Percentiles rank a stretch among this genome's conserved stretches.
These are phyloP conservation scores for Matsumyia berberina DNA, from an alignment of 2,888 invertebrate genomes.

Conservation along the genomic window DNA sequence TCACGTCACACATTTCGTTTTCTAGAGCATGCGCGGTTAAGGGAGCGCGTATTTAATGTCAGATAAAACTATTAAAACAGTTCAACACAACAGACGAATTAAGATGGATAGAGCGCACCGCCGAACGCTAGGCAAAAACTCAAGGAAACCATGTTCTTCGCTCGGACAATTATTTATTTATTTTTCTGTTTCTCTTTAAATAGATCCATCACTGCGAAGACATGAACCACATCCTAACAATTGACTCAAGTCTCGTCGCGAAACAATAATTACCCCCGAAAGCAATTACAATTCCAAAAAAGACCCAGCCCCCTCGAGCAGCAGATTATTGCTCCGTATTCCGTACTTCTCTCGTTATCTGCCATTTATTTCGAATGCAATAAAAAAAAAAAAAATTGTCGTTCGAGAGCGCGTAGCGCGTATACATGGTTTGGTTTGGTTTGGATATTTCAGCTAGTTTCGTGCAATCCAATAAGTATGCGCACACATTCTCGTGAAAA, in stretches of 20 bases:
- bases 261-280: slow-evolving; percentile 10
- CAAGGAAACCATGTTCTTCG: slow-evolving; percentile 9
- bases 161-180: too few relatives aligned
- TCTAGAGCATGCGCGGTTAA: too few relatives aligned
- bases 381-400: slow-evolving; percentile 42
- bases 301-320: neutral
- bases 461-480: slow-evolving; percentile 70
- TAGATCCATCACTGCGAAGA: neutral
- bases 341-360: slow-evolving; percentile 34
- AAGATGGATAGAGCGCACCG: slow-evolving; percentile 29
- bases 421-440: slow-evolving; percentile 28
- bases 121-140: slow-evolving; percentile 4
- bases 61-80: too few relatives aligned
- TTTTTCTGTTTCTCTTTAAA: too few relatives aligned
- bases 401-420: neutral
- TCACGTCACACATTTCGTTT: too few relatives aligned
- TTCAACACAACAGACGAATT: slow-evolving; percentile 34
- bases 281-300: slow-evolving; percentile 8
- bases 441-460: slow-evolving; percentile 51
- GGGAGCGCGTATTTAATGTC: too few relatives aligned
- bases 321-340: slow-evolving; percentile 12
- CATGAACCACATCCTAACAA: too few relatives aligned
- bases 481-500: slow-evolving; percentile 71
- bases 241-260: slow-evolving; percentile 9
- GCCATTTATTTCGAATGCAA: slow-evolving; percentile 22